Conservation (phyloP, 2,888 invertebrate genomes). For the Plebejus argus region DNA sequence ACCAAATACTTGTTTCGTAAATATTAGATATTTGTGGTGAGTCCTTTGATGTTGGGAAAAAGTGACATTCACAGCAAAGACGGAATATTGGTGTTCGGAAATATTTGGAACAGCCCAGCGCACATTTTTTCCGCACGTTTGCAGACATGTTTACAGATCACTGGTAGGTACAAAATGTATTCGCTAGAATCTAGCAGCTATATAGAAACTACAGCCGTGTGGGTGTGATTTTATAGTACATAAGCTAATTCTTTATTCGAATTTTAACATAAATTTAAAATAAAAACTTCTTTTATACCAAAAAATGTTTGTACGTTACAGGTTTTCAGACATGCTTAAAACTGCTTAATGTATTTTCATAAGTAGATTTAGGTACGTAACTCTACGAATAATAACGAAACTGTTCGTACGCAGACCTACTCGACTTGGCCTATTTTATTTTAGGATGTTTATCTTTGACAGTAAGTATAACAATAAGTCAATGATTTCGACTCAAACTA, state of each 20-base stretch:
- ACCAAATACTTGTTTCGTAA: not conserved
- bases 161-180: not conserved
- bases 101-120: not conserved
- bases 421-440: no score
- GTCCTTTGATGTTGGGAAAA: constrained; percentile 11
- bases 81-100: not conserved
- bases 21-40: constrained; percentile 8
- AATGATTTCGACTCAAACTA: no score
- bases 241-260: no score
- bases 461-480: no score
- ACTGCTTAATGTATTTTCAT: not conserved
- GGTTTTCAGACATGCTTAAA: no score
- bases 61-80: not conserved
- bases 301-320: no score
- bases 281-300: no score
- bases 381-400: no score
- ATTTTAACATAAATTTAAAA: no score
- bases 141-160: not conserved
- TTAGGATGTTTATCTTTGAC: no score
- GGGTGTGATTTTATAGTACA: not conserved
- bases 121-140: not conserved
- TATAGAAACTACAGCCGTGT: not conserved
- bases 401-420: no score
- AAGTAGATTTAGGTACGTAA: no score
- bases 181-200: not conserved